Evolutionary conservation across 2,113 vertebrate species (phyloP).

Genomic region (Thamnophis sirtalis): DNA sequence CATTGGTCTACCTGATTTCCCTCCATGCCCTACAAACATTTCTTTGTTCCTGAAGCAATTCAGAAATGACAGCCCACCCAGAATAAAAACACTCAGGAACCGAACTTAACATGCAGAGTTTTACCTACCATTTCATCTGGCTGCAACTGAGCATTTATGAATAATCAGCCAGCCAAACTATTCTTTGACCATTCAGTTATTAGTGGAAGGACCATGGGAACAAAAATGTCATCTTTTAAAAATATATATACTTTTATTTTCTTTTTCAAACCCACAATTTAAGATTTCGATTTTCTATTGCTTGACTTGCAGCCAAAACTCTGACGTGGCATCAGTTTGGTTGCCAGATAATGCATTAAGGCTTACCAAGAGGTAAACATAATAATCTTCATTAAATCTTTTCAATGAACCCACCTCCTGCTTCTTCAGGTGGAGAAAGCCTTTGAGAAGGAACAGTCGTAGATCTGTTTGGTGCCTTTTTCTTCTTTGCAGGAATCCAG

Average conservation of each 20-base stretch:
- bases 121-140: conserved; percentile 48
- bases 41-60: conserved; percentile 47
- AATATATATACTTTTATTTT: conserved; percentile 58
- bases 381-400: conserved; percentile 77
- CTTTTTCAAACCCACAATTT: conserved; percentile 60
- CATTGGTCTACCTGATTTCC: conserved; percentile 43
- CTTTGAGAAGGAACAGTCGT: conserved; percentile 62
- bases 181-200: conserved; percentile 45
- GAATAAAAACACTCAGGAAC: conserved; percentile 46
- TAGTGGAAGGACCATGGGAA: conserved; percentile 54
- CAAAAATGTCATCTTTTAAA: conserved; percentile 57
- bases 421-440: conserved; percentile 72
- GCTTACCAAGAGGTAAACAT: conserved; percentile 75
- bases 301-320: conserved; percentile 73
- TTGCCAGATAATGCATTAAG: conserved; percentile 78
- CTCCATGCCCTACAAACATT: background rate
- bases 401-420: conserved; percentile 73
- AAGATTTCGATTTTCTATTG: conserved; percentile 67
- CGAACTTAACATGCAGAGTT: conserved; percentile 46
- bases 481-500: conserved; percentile 56
- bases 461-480: conserved; percentile 66
- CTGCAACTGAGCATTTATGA: conserved; percentile 50
- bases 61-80: conserved; percentile 30
- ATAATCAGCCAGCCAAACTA: conserved; percentile 41
- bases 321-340: conserved; percentile 70